Conservation (phyloP, 2,113 vertebrate species). For the human (Homo sapiens) region DNA sequence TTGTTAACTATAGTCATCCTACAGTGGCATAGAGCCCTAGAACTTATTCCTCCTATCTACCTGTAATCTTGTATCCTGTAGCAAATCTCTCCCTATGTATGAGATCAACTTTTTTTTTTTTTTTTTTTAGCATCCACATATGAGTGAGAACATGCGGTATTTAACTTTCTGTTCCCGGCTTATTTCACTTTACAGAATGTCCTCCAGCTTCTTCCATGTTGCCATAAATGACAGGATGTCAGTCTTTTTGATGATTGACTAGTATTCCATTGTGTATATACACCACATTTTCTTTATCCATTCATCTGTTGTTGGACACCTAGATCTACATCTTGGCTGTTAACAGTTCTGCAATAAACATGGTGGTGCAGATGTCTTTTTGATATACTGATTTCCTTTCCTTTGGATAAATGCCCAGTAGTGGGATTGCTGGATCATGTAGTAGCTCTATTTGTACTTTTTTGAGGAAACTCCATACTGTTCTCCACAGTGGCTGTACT, state of each 20-base stretch:
- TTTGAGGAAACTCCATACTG: not conserved
- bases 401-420: not conserved
- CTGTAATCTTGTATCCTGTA: not conserved
- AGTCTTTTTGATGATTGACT: not conserved
- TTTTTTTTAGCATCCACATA: not conserved
- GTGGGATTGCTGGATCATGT: not conserved
- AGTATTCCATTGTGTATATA: not conserved
- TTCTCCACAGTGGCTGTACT: not conserved
- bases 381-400: not conserved
- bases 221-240: not conserved
- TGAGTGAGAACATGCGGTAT: not conserved
- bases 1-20: not conserved
- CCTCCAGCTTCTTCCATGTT: not conserved
- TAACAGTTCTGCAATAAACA: not conserved
- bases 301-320: not conserved
- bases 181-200: not conserved
- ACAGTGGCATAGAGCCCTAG: not conserved
- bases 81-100: not conserved
- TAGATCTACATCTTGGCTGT: not conserved
- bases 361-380: not conserved
- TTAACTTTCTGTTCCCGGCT: not conserved
- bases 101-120: not conserved
- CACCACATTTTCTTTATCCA: not conserved
- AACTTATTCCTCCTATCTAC: not conserved
- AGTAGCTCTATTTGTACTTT: not conserved